These are phyloP conservation scores for Holothuria leucospilota DNA, from an alignment of 53 echinoderm and acorn worm genomes.

Conservation along the genomic window DNA sequence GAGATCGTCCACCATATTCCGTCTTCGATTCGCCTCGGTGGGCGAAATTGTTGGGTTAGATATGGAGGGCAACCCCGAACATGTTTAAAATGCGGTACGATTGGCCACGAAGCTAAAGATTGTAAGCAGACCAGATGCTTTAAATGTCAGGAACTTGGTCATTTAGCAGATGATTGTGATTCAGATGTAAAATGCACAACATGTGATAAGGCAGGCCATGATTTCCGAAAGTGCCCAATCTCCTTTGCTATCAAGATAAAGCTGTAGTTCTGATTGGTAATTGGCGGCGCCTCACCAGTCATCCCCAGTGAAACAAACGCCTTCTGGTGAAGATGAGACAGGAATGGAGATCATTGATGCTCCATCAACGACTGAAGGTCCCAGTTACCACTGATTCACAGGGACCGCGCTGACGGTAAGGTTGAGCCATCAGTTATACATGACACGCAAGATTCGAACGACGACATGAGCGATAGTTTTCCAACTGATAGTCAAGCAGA, in stretches of 20 bases:
- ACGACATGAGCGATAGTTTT: too few species aligned
- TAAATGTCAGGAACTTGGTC: constrained; percentile 43
- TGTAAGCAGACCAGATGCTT: constrained; percentile 30
- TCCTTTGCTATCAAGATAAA: not conserved
- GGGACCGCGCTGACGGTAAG: too few species aligned
- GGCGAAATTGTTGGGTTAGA: not conserved
- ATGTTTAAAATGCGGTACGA: constrained; percentile 47
- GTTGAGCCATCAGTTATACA: too few species aligned
- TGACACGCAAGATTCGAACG: too few species aligned
- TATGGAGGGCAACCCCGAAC: not conserved
- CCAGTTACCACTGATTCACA: too few species aligned
- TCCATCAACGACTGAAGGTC: too few species aligned
- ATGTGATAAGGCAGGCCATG: constrained; percentile 32
- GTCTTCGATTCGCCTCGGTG: constrained; percentile 14
- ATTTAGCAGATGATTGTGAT: not conserved
- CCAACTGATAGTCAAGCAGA: too few species aligned
- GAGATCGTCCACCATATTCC: constrained; percentile 36
- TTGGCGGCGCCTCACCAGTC: constrained; percentile 6
- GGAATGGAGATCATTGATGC: not conserved
- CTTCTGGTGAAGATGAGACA: not conserved
- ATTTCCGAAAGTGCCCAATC: not conserved
- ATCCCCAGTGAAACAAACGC: not conserved
- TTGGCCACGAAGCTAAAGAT: constrained; percentile 48
- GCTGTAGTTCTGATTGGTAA: not conserved
- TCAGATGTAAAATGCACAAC: not conserved